Evolutionary conservation across 2,888 invertebrate genomes (phyloP).

Genomic region (Zelleria hepariella): DNA sequence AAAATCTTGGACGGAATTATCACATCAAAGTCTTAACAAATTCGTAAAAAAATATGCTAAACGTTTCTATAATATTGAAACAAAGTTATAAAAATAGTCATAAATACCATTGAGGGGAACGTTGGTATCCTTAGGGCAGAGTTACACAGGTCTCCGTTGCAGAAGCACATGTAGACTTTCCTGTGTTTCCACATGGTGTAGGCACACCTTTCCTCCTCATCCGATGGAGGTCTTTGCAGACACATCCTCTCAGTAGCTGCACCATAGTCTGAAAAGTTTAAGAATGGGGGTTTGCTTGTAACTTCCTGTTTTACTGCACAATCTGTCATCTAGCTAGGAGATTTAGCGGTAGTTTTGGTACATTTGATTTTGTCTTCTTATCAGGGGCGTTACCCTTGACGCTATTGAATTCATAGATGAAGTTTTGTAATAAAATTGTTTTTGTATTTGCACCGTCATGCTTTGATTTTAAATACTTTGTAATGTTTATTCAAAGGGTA

Average conservation of each 20-base stretch:
- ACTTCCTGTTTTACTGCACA: too few species aligned
- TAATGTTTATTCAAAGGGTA: too few species aligned
- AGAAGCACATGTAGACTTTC: slow-evolving; percentile 92
- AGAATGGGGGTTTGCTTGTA: background rate
- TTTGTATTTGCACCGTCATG: too few species aligned
- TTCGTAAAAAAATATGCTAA: background rate
- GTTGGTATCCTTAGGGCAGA: slow-evolving; percentile 15
- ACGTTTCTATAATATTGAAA: slow-evolving; percentile 21
- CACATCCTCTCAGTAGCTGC: slow-evolving; percentile 90
- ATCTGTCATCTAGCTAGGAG: too few species aligned
- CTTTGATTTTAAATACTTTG: too few species aligned
- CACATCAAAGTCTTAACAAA: background rate
- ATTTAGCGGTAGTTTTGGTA: too few species aligned
- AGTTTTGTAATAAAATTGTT: too few species aligned
- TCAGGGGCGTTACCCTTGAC: too few species aligned
- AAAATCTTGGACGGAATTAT: too few species aligned
- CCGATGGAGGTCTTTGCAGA: slow-evolving; percentile 88
- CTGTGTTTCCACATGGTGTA: slow-evolving; percentile 86
- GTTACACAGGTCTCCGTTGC: slow-evolving; percentile 91
- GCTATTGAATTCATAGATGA: too few species aligned
- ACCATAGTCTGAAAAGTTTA: slow-evolving; percentile 82
- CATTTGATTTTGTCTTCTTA: too few species aligned
- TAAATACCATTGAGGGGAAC: slow-evolving; percentile 23
- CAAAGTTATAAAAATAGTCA: slow-evolving; percentile 24
- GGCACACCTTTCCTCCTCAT: slow-evolving; percentile 90